Conservation (phyloP, 2,113 vertebrate species). For the Neoarius graeffei region DNA sequence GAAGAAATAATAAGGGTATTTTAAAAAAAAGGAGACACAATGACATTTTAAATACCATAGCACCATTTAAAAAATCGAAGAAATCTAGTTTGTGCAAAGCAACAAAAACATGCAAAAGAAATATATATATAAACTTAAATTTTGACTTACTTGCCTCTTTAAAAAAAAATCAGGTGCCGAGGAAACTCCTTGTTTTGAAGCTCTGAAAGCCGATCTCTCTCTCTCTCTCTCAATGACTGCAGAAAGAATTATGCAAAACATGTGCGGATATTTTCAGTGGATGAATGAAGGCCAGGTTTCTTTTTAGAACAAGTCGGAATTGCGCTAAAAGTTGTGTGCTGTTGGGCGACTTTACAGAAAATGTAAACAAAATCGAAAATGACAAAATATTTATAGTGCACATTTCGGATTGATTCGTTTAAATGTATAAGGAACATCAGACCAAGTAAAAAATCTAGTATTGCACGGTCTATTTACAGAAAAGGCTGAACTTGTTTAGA, state of each 20-base stretch:
- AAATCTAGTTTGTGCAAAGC: neutral
- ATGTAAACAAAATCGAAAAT: neutral
- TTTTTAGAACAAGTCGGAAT: neutral
- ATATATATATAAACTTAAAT: too few relatives aligned
- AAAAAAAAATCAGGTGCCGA: neutral
- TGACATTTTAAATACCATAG: too few relatives aligned
- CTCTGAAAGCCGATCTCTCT: conserved; percentile 63
- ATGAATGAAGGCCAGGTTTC: conserved; percentile 73
- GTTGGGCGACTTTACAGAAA: neutral
- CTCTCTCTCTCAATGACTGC: conserved; percentile 56
- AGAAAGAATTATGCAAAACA: conserved; percentile 80
- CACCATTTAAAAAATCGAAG: neutral
- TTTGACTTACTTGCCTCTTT: neutral
- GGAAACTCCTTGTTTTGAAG: conserved; percentile 39
- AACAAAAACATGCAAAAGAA: neutral
- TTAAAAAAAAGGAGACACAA: too few relatives aligned
- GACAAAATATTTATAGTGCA: neutral
- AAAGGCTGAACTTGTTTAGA: neutral
- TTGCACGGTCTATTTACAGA: neutral
- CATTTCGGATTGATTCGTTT: neutral
- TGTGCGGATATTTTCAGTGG: conserved; percentile 76
- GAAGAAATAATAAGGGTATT: neutral
- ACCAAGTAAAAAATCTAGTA: neutral
- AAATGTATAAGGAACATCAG: neutral
- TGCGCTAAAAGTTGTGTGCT: neutral